Base-by-base conservation (phyloP, 2,113 vertebrate species). In the Chlorodrepanis virens region DNA sequence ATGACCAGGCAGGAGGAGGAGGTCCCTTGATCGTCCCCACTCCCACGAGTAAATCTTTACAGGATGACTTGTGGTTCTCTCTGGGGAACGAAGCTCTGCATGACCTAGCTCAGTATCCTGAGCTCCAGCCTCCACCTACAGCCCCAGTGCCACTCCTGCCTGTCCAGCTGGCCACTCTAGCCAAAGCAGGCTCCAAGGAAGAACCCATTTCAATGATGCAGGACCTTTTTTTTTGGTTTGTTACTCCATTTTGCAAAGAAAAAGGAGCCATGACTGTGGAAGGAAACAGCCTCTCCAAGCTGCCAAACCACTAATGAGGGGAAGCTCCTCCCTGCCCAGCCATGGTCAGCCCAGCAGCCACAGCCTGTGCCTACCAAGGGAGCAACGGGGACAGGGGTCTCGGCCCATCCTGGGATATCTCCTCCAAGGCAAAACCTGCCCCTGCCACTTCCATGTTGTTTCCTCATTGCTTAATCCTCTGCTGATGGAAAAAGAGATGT, bases 231-330 rank as follows among this genome's bases (percentile, higher is more conserved):
- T 64, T 39, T 47, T 49, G 5, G 54, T 22, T 79, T 39, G 57
- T 56, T 63, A 77, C 49, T 49, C 27, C 44, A 44, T 87, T 92
- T 65, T n/a, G 15, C 11, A 42, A 59, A 47, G 42, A n/a, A 59
- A 82, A 50, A 21, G 6, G 23, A 61, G 20, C 0, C 12, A 0
- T 20, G 52, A 47, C 49, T 87, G 64, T 68, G 82, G 78, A 93
- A 88, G 70, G 65, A 87, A 94, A 20, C 82, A 91, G 39, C n/a
- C 39, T 67, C 68, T 70, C 56, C 44, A 1, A 27, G 44, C 79
- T 93, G 93, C 92, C 83, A 95, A 96, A 92, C 93, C 53, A 5
- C 69, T 78, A 87, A 83, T 7, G 25, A 63, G 21, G 69, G 64
- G 69, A 94, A 93, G 44, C 60, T 93, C 64, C 83, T 94, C 85